These are phyloP conservation scores for Uria aalge DNA, from an alignment of 2,113 vertebrate genomes.

Conservation along the genomic window DNA sequence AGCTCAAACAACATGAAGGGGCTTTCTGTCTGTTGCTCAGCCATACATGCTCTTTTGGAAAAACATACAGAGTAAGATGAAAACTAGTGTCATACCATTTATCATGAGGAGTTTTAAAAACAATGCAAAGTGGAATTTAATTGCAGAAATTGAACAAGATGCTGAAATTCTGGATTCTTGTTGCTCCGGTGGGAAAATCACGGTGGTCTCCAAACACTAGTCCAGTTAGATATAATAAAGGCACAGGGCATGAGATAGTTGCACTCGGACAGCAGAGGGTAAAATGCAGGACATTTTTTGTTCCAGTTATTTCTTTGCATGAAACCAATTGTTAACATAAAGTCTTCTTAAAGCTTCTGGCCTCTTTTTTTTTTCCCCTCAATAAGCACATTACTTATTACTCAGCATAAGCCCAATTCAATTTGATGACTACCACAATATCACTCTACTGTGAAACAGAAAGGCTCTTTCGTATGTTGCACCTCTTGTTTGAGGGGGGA, in stretches of 20 bases:
- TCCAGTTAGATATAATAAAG: not conserved
- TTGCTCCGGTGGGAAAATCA: accelerated
- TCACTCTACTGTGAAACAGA: not conserved
- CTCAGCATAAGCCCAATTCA: not conserved
- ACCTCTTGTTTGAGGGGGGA: not conserved
- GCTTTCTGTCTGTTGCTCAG: not conserved
- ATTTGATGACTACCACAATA: not conserved
- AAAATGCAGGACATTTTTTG: not conserved
- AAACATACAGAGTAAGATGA: not conserved
- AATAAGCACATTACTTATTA: not conserved
- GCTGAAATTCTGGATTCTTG: not conserved
- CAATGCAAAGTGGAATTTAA: not conserved
- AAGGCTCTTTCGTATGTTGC: not conserved
- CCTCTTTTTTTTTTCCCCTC: no score
- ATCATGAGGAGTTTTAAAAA: not conserved
- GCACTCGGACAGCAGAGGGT: not conserved
- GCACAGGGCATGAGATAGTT: not conserved
- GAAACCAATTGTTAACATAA: not conserved
- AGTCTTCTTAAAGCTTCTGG: not conserved
- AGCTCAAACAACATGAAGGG: not conserved
- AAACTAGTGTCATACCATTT: not conserved
- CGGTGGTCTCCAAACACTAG: not conserved
- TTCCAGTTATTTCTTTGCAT: not conserved
- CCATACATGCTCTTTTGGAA: not conserved
- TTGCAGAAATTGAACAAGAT: not conserved